Conservation (phyloP, 2,888 invertebrate genomes). For the Dinocampus coccinellae region DNA sequence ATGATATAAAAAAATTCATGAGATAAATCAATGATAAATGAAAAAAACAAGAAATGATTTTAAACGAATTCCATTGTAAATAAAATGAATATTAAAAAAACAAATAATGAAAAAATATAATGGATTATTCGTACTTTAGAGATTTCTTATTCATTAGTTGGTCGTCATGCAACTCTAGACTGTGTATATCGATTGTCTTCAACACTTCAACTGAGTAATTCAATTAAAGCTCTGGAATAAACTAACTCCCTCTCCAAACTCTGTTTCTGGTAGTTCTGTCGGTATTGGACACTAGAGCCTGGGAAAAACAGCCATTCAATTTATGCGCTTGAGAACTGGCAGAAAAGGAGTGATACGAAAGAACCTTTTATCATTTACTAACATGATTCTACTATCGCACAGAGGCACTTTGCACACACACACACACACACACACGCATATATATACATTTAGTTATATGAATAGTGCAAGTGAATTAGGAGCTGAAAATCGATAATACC, state of each 20-base stretch:
- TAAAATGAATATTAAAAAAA: too few species aligned
- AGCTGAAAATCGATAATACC: conserved; percentile 18
- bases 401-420: not conserved
- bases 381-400: not conserved
- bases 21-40: not conserved
- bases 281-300: not conserved
- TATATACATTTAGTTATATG: not conserved
- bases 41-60: not conserved
- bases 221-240: conserved; percentile 3
- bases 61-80: not conserved
- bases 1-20: not conserved
- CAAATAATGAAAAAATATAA: too few species aligned
- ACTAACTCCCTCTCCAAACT: not conserved
- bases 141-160: conserved; percentile 7
- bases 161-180: not conserved
- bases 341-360: not conserved
- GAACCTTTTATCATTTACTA: not conserved
- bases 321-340: not conserved
- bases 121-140: not conserved
- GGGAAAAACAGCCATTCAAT: not conserved
- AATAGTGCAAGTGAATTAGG: not conserved
- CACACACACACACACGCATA: not conserved
- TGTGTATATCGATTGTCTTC: not conserved
- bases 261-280: not conserved
- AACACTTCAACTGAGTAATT: conserved; percentile 10